These are phyloP conservation scores for Drosophila nigricruria DNA, from an alignment of 2,888 invertebrate species.

Conservation along the genomic window DNA sequence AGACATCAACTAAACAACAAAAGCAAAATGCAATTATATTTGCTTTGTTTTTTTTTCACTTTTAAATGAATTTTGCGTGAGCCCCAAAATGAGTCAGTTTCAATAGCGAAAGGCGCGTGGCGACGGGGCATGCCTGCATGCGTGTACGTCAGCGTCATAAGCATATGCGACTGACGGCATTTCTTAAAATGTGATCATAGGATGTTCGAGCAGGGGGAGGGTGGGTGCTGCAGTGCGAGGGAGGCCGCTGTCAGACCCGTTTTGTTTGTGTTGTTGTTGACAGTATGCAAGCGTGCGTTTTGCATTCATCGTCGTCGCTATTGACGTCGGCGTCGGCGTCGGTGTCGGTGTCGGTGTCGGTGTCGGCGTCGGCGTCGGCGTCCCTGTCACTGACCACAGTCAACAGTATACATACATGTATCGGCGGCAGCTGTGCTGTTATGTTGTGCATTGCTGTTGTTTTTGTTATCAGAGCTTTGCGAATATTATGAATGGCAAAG, in stretches of 20 bases:
- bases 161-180: constrained; percentile 33
- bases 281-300: constrained; percentile 32
- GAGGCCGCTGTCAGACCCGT: constrained; percentile 21
- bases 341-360: not conserved
- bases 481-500: constrained; percentile 47
- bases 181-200: constrained; percentile 31
- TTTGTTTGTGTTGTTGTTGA: constrained; percentile 13
- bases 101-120: constrained; percentile 61
- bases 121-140: constrained; percentile 59
- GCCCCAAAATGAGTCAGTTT: constrained; percentile 69
- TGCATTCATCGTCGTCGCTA: constrained; percentile 34
- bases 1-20: constrained; percentile 6
- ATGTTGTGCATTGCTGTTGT: not conserved
- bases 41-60: constrained; percentile 35
- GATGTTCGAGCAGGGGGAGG: not conserved
- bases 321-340: not conserved
- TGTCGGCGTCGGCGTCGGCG: not conserved
- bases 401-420: constrained; percentile 41
- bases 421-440: constrained; percentile 41
- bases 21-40: constrained; percentile 40
- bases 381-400: constrained; percentile 66
- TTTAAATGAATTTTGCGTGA: constrained; percentile 47
- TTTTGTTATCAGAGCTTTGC: constrained; percentile 32
- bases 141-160: constrained; percentile 34
- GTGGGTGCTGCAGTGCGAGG: constrained; percentile 8